Evolutionary conservation across 2,888 invertebrate species (phyloP), one percentile per base, ranked within the genome.

Genomic region (Tachina fera): DNA sequence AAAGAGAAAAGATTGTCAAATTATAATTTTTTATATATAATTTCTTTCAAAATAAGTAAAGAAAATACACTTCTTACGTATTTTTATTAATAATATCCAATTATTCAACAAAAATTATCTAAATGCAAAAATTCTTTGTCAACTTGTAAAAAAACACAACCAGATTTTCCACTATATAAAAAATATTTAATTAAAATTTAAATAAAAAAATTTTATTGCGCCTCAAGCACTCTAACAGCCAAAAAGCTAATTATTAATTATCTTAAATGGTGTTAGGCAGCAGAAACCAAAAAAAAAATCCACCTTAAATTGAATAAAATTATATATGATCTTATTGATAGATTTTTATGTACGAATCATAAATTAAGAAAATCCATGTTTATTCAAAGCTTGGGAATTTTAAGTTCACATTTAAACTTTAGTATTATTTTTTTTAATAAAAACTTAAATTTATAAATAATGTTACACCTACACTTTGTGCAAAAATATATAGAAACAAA

Each of bases 271-370:
- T 65, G 67, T 60, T 45, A 51, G 11, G 43, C 67, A 53, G 45
- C 22, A 16, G 41, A 10, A 45, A 9, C 6, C 31, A 71, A 56
- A 47, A 49, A 31, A 31, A 31, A 31, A 41, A 60, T 14, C 49
- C 4, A 43, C 39, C 45, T 31, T 31, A 31, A 31, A 31, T 31
- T 31, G 31, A 41, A 41, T 49, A 22, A 9, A 51, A 63, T 79
- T 63, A 79, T 71, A 65, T 84, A 84, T 67, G 58, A 84, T 76
- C 76, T 71, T 84, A 76, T 53, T 84, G 84, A 84, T 84, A 79
- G 80, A 80, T 71, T 70, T 80, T 84, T 65, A 60, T 51, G 60
- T 84, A 43, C 1, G 61, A 71, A 75, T 65, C 74, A 79, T 84
- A 84, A 84, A 71, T 80, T 80, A 67, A 47, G 65, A 51, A 68